Evolutionary conservation across 2,113 vertebrate genomes (phyloP), one percentile per base, ranked within the genome.

Genomic region (Pelodiscus sinensis): DNA sequence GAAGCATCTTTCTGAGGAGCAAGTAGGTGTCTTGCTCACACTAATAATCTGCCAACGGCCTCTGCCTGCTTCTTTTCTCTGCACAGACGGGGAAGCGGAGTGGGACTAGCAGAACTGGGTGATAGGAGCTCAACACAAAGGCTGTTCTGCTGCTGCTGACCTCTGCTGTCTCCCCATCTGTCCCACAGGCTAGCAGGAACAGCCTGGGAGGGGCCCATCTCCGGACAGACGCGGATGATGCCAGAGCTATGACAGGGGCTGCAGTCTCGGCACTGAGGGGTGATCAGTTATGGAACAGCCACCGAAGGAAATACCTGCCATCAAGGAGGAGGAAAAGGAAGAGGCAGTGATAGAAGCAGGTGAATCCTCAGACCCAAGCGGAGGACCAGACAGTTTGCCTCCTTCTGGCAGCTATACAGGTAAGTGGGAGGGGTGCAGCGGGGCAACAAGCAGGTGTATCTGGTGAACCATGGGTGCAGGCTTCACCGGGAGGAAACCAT

Each of bases 161-260:
- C 1, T 4, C 1, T 6, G 4, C 85, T 62, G 90, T 75, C 73
- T 95, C 31, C 83, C 82, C 56, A 58, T 82, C 57, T 90, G 90
- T 78, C 81, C 58, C 81, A 7, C 96, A 98, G 98, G 97, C 57
- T 95, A 96, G 81, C 68, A 60, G 97, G 96, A 96, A 82, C 97
- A 94, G 86, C 97, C 97, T 94, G 96, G 90, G 90, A 95, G 97
- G 82, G 96, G 96, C 97, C 97, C 97, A 56, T 97, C 97, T 97
- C 85, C 29, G 75, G 92, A 86, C 96, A 97, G 97, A 96, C 89
- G 9, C 96, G 94, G 98, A 98, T 97, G 98, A 98, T 98, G 98
- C 98, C 97, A 97, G 97, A 98, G 97, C 98, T 98, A 98, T 98
- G 98, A 98, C 97, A 97, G 96, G 97, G 97, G 97, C 92, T 97